A percentile compares a stretch with the other conserved stretches of the same genome.
Evolutionary conservation across 2,113 vertebrate genomes (phyloP).

Genomic region (Oxyruncus cristatus): DNA sequence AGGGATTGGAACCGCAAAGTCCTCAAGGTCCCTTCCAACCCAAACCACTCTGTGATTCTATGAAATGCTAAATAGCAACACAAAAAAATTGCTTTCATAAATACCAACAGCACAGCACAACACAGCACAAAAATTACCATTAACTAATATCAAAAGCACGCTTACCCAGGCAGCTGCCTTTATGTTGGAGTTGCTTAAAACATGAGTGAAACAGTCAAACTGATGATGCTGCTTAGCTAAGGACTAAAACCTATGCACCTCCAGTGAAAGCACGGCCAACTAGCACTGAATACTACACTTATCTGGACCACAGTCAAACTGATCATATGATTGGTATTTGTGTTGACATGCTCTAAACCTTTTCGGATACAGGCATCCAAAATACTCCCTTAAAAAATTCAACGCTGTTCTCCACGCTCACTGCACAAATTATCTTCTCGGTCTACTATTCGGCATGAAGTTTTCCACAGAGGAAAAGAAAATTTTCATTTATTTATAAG

Average conservation of each 20-base stretch:
- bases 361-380: neutral
- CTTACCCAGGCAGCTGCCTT: neutral
- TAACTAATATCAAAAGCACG: neutral
- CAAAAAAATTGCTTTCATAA: neutral
- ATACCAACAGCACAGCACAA: neutral
- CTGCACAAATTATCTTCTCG: neutral
- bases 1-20: neutral
- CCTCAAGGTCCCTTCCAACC: neutral
- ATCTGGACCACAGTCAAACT: neutral
- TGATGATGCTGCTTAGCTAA: neutral
- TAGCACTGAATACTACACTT: neutral
- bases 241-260: neutral
- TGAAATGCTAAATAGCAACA: neutral
- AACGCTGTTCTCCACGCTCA: accelerated
- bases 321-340: neutral
- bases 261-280: neutral
- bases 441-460: neutral
- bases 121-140: neutral
- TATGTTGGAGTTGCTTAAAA: neutral
- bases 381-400: neutral
- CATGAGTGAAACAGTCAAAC: neutral
- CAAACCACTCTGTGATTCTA: neutral
- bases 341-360: neutral
- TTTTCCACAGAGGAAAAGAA: neutral
- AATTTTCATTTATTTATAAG: neutral